Evolutionary conservation across 1,140 invertebrate genomes (phyloP), one percentile per base, ranked within the genome.

Genomic region (Lordiphosa mommai): DNA sequence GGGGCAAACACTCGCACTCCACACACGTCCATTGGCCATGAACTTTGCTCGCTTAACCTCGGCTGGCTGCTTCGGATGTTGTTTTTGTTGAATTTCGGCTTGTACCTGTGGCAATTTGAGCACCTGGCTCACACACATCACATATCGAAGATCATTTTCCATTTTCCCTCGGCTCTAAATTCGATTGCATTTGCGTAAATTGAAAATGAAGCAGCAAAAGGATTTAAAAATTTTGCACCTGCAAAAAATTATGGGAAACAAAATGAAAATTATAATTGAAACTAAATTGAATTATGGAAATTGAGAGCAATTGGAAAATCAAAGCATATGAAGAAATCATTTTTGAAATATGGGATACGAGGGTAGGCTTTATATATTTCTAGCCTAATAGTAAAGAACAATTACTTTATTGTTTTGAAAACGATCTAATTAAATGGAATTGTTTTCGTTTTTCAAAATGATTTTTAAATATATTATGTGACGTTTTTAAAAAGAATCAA

Each of bases 31-130:
- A 49, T 48, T 44, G 67, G 63, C 72, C 77, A 63, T 76, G 77
- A 82, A 84, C 77, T 82, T 56, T 82, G 77, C 61, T 61, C 77
- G 76, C 55, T 63, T 82, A 84, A 82, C 77, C 76, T 69, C 61
- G 64, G 57, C 51, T 33, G 34, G 46, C 33, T 32, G 52, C 30
- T 58, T 63, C 14, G 32, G 38, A 9, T 30, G 56, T 40, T 38
- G 40, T 52, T 67, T 37, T 47, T 52, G 51, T 33, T 70, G 69
- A 69, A 79, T 61, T 82, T 82, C 17, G 76, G 72, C 57, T 52
- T 20, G 36, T 44, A 60, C 57, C 66, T 69, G 61, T 20, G 34
- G 43, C 72, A 76, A 82, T 72, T 77, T 76, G 43, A 68, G 67
- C 72, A 76, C 63, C 76, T 79, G 76, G 60, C 34, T 43, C 53